Base-by-base conservation (phyloP, 2,113 vertebrate genomes). In the Okapia johnstoni region DNA sequence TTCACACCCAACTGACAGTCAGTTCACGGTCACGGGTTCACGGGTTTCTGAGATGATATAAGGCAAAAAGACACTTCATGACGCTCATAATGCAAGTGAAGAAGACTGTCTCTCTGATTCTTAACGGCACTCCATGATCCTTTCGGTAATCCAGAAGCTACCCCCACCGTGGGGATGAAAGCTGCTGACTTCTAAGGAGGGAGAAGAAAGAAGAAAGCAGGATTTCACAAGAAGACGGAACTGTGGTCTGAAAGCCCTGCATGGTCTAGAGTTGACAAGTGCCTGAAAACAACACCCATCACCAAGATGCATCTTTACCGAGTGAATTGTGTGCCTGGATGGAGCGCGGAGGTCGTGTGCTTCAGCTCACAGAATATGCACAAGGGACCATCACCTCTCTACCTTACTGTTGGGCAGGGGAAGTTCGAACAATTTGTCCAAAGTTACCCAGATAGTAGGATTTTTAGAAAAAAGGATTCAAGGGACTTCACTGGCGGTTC, bases 71-170 rank as follows among this genome's bases (percentile, higher is more conserved):
- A 19, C 40, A 40, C 52, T 54, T 81, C 36, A 83, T 2, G 13
- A 30, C 1, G 14, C 15, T 94, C 11, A 2, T 8, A 54, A 46
- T 25, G 28, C 46, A 84, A 92, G 10, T 36, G 96, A 52, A 80
- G 95, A 30, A 61, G 63, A 66, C 54, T 46, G 10, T n/a, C 33
- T 93, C 80, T 88, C 14, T 70, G 79, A 94, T 48, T 81, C 77
- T 58, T 16, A 86, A 77, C 6, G 19, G 15, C 43, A 25, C 17
- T 46, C 28, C 5, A 86, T 46, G 52, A 66, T 66, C 28, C 1
- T 17, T 40, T 63, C 5, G 17, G 7, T 90, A 87, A 94, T 61
- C n/a, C 26, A 81, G 61, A 96, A 77, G 11, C 7, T 61, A 46
- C 26, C 8, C 12, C 36, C 6, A 54, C 70, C 58, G 63, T 1